Evolutionary conservation across 2,113 vertebrate genomes (phyloP), one percentile per base, ranked within the genome.

Genomic region (Brachyhypopomus occidentalis): DNA sequence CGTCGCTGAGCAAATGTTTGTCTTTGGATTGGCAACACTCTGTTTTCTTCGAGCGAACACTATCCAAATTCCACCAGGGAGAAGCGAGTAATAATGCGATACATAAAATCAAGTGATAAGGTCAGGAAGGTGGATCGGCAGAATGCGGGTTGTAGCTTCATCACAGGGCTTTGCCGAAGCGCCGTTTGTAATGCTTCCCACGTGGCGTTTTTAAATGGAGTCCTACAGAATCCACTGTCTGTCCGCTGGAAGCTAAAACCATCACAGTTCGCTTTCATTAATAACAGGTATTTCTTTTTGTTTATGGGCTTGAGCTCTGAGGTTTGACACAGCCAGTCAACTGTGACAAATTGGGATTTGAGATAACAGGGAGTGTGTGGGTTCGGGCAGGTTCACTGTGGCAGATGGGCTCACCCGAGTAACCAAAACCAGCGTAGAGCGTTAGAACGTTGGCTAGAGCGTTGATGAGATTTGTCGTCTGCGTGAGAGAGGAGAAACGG

Each of bases 291-390:
- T 81, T 48, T 69, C n/a, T 86, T 87, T 64, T 55, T 66, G 22
- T 80, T 66, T 64, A 59, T 71, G 78, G 25, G 30, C 78, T 27
- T 70, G 14, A 23, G 75, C 75, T 73, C 36, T 81, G 79, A 81
- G 78, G 63, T 25, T 85, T 89, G 87, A 89, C 86, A 88, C 78
- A 87, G 87, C 89, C 87, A 86, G 89, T 85, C 86, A 80, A 87
- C 91, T 90, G 89, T 90, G 87, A 92, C 91, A 92, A 92, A 92
- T 92, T 90, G 84, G 90, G 86, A 90, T 90, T 91, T 89, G 83
- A 91, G 90, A 89, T 87, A 89, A 90, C 88, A 90, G 90, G 25
- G 85, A 89, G 84, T 88, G 90, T 87, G 45, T 8, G 0, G 45
- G 9, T 2, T 4, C 9, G 45, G 12, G 45, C 2, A 52, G 91